Conservation (phyloP, 2,797 vertebrate genomes). For the Furcifer pardalis region DNA sequence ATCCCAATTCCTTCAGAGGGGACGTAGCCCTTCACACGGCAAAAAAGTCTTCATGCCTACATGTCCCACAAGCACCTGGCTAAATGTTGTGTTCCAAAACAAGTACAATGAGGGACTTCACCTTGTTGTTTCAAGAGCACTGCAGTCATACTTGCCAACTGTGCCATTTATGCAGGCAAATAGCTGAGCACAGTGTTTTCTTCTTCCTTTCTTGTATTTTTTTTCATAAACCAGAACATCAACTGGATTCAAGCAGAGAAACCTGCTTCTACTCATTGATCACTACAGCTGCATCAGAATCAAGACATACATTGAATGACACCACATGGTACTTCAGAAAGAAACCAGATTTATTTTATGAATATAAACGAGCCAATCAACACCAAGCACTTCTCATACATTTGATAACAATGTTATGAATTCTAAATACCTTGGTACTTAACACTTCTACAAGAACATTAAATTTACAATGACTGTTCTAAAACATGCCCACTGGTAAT, state of each 20-base stretch:
- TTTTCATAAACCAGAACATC: not conserved
- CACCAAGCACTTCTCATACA: constrained; percentile 87
- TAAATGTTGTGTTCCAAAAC: too few relatives aligned
- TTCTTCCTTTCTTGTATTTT: not conserved
- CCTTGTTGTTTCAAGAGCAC: too few relatives aligned
- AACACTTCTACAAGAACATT: constrained; percentile 81
- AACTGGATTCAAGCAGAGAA: not conserved
- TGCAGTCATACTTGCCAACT: not conserved
- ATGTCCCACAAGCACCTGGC: too few relatives aligned
- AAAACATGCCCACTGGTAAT: constrained; percentile 85
- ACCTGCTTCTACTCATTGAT: not conserved
- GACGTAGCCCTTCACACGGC: too few relatives aligned
- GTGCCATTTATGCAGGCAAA: not conserved
- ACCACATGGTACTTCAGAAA: constrained; percentile 82
- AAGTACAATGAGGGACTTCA: too few relatives aligned
- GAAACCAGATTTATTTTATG: constrained; percentile 97
- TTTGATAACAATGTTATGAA: constrained; percentile 81
- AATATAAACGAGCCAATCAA: constrained; percentile 97
- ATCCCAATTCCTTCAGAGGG: too few relatives aligned
- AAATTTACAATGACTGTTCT: constrained; percentile 81
- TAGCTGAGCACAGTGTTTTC: not conserved
- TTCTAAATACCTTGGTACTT: constrained; percentile 78
- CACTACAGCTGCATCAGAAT: not conserved
- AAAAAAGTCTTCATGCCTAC: too few relatives aligned
- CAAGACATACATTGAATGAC: constrained; percentile 62